Evolutionary conservation across 2,888 invertebrate genomes (phyloP), one percentile per base, ranked within the genome.

Genomic region (Achlya flavicornis): DNA sequence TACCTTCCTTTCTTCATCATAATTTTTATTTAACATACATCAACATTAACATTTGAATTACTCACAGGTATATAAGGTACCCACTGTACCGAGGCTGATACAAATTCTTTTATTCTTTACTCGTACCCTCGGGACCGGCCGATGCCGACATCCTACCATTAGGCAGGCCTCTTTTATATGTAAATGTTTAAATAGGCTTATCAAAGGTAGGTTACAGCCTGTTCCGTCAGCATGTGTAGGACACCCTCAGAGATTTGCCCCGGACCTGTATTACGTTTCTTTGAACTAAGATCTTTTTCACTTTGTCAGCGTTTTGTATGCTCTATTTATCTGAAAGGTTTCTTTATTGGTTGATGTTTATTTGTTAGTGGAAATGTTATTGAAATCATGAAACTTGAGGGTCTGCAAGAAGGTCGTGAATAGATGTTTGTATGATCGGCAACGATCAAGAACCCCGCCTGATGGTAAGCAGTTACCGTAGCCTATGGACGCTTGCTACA

Each of bases 111-210:
- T 65, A 64, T 62, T 65, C 64, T 62, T 58, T 65, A 58, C 32
- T n/a, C 4, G 46, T 8, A 68, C 58, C 74, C 32, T 43, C 63
- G 63, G 71, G 58, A 43, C 26, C 71, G 64, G 65, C 68, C 57
- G 35, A n/a, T 1, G 11, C 19, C 19, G 53, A 19, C 16, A 19
- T 58, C 41, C 33, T 57, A 16, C 65, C 66, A 65, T 70, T 64
- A 66, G 65, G 43, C 12, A 43, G 6, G 53, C 58, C 63, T 62
- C 71, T 73, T 72, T 70, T 65, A 61, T 66, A 70, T 66, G 68
- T 73, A 70, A 72, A 73, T 72, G 61, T 72, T 75, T 70, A 66
- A 73, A 63, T 61, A 64, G 60, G 61, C 68, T 66, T 53, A 53
- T 53, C 53, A 53, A 53, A 53, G 53, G 53, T 53, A 19, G 53